Base-by-base conservation (phyloP, 2,113 vertebrate genomes). In the Elephas maximus region DNA sequence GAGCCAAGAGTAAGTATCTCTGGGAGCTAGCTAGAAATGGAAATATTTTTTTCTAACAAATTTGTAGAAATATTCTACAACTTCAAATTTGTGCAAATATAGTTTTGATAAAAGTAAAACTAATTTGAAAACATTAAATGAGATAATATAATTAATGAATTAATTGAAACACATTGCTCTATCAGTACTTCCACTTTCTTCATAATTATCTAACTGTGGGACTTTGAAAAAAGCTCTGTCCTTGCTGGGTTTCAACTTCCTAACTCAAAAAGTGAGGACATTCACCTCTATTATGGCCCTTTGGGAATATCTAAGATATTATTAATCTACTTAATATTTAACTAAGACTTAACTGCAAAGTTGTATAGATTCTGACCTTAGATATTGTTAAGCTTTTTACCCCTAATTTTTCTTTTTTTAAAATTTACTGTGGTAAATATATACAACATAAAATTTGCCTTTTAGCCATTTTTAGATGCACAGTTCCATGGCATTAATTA, bases 1-100 rank as follows among this genome's bases (percentile, higher is more conserved):
- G 4, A 80, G 60, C 73, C 91, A 81, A 89, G 85, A 86, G 1
- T 77, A 12, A 8, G 2, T 81, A 85, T 82, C 51, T 21, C 20
- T 24, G 10, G 33, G 37, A 37, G 37, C 37, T 37, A 67, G 41
- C 51, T 57, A 37, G 30, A 69, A 83, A 45, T 37, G 28, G 73
- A 79, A 76, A 79, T 41, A 26, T 53, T 41, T 51, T 90, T 78
- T 24, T 79, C 69, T 77, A 71, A 77, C 17, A 26, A 7, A 21
- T 93, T 89, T 90, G 62, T 89, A 71, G 67, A 96, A 81, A 33
- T 92, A 5, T 73, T 94, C 26, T 77, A 87, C 20, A 92, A 67
- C 91, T 90, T 86, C 51, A 81, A 74, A n/a, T 81, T 48, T 26
- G 80, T 69, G 2, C 2, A 82, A 96, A 18, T 65, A 65, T 71